Evolutionary conservation across 35 echinoderm and acorn worm genomes (phyloP).

Genomic region (Diadema setosum): DNA sequence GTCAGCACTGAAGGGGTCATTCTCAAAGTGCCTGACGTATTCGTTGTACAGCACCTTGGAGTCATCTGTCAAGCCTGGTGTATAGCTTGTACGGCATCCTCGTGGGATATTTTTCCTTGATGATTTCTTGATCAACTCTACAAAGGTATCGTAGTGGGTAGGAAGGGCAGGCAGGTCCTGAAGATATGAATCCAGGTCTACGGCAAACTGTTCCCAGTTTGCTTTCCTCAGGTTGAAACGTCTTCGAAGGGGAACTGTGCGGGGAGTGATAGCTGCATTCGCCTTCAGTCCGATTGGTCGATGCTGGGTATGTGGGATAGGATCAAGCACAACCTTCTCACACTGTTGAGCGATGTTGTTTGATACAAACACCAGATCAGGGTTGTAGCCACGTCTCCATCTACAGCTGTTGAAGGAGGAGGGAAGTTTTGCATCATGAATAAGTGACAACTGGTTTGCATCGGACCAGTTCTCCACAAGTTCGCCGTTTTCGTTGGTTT

Average conservation of each 20-base stretch:
- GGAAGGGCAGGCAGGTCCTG: neutral
- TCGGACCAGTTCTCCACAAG: slow-evolving; percentile 5
- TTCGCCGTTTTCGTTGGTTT: neutral
- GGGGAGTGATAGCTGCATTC: neutral
- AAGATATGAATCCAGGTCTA: neutral
- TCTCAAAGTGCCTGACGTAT: slow-evolving; percentile 10
- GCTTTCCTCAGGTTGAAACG: slow-evolving; percentile 36
- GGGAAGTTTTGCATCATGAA: slow-evolving; percentile 31
- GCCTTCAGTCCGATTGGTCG: neutral
- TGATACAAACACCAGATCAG: too few species aligned
- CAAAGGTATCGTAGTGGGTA: slow-evolving; percentile 14
- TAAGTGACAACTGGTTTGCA: slow-evolving; percentile 11
- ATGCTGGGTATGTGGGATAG: slow-evolving; percentile 1
- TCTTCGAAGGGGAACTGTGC: neutral
- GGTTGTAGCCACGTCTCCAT: slow-evolving; percentile 37
- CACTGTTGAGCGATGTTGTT: too few species aligned
- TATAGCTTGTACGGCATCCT: slow-evolving; percentile 22
- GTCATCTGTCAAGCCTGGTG: slow-evolving; percentile 9
- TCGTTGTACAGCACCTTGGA: slow-evolving; percentile 2
- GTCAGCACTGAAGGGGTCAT: too few species aligned
- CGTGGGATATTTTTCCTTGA: too few species aligned
- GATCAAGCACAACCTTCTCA: neutral
- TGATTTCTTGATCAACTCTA: neutral
- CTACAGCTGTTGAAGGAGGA: slow-evolving; percentile 26
- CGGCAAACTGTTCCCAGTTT: neutral